phyloP scores from a whole-genome alignment of 2,113 vertebrate genomes.

The Bos taurus region ARS-UCD2.0 NC_037332.1:29656001-29656500 shows the following conservation, averaged over 20 bases:
- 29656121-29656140: not conserved
- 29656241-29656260: not conserved
- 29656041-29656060: not conserved
- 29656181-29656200: not conserved
- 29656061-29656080: conserved; percentile 3
- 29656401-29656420: not conserved
- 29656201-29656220: not conserved
- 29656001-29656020: conserved; percentile 37
- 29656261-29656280: not conserved
- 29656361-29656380: not conserved
- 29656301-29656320: not conserved
- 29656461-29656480: not conserved
- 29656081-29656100: not conserved
- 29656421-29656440: not conserved
- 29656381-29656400: not conserved
- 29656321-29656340: not conserved
- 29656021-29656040: not conserved
- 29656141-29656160: not conserved
- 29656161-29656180: not conserved
- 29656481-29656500: not conserved
- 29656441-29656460: not conserved
- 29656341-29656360: not conserved
- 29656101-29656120: conserved; percentile 35
- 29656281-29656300: not conserved
- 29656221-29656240: not conserved